These are phyloP conservation scores for Erebia epiphron DNA, from an alignment of 2,888 invertebrate species.

Conservation along the genomic window DNA sequence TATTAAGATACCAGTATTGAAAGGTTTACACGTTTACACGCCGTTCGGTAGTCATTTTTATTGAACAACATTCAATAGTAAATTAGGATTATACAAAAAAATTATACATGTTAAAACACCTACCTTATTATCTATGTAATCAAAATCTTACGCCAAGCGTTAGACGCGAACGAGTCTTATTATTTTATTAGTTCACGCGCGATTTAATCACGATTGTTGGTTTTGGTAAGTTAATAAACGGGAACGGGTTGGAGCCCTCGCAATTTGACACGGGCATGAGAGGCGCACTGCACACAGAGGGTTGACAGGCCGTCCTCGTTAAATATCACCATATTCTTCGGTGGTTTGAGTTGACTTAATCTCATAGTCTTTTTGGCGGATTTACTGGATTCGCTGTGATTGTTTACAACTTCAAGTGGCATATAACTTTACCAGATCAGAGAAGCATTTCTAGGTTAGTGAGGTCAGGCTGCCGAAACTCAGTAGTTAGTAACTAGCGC, in stretches of 20 bases:
- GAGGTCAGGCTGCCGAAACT: neutral
- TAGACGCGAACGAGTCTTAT: constrained; percentile 72
- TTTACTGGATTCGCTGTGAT: constrained; percentile 5
- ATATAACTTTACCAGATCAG: neutral
- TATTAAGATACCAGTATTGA: too few species aligned
- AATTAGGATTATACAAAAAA: too few species aligned
- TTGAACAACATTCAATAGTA: too few species aligned
- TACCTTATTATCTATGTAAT: constrained; percentile 49
- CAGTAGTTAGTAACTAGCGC: neutral
- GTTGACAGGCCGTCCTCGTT: constrained; percentile 24
- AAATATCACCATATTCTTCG: constrained; percentile 7
- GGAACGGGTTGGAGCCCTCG: constrained; percentile 54
- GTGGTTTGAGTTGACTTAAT: constrained; percentile 7
- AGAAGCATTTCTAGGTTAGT: neutral
- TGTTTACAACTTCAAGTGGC: neutral
- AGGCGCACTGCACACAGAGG: constrained; percentile 33
- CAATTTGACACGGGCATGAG: constrained; percentile 40
- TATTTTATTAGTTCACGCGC: constrained; percentile 82
- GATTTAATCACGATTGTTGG: constrained; percentile 83
- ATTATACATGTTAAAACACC: too few species aligned
- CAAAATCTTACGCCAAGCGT: constrained; percentile 52
- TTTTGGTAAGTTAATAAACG: constrained; percentile 80
- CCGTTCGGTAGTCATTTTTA: too few species aligned
- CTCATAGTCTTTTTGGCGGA: constrained; percentile 2
- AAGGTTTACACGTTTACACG: too few species aligned